Evolutionary conservation across 2,113 vertebrate genomes (phyloP).

Genomic region (Mungos mungo): DNA sequence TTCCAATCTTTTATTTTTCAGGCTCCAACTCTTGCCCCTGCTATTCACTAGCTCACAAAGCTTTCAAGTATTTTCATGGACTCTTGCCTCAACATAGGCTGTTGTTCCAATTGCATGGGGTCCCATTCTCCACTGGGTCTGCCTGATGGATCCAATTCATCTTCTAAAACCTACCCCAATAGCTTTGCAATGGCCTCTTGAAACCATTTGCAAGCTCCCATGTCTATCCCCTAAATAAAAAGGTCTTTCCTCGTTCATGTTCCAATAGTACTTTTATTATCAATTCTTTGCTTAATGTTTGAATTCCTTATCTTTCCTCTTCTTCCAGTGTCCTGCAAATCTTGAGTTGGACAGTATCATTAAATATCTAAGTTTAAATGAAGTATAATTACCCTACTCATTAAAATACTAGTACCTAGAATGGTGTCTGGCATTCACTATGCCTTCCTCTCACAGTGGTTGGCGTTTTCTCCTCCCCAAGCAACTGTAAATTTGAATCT

Average conservation of each 20-base stretch:
- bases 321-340: neutral
- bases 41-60: neutral
- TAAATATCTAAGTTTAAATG: neutral
- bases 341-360: neutral
- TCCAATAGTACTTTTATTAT: neutral
- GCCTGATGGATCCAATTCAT: neutral
- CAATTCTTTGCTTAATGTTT: constrained; percentile 26
- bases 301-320: neutral
- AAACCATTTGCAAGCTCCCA: neutral
- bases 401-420: neutral
- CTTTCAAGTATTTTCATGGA: neutral
- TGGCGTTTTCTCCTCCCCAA: neutral
- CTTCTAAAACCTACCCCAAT: neutral
- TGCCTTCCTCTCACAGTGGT: neutral
- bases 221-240: neutral
- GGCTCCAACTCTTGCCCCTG: neutral
- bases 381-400: neutral
- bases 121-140: neutral
- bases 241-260: neutral
- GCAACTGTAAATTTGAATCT: neutral
- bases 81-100: neutral
- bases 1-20: neutral
- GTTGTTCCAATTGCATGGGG: neutral
- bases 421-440: neutral
- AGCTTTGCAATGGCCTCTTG: neutral